These are phyloP conservation scores for Tetropium fuscum DNA, from an alignment of 2,888 invertebrate genomes.

Conservation along the genomic window DNA sequence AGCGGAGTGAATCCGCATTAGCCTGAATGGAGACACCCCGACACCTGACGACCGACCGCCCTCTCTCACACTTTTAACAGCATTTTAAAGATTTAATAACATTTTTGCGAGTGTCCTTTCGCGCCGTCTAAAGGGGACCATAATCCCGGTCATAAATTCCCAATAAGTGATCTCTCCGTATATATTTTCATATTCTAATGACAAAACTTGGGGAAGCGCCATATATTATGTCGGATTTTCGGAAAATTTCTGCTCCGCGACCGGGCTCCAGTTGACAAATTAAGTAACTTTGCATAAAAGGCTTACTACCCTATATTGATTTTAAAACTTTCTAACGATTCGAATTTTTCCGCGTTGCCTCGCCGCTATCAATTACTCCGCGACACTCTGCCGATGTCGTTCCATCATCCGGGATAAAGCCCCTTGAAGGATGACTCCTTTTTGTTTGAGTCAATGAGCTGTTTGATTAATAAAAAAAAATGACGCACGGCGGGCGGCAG, in stretches of 20 bases:
- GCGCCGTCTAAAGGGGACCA: too few relatives aligned
- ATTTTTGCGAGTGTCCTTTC: not conserved
- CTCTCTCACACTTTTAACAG: too few relatives aligned
- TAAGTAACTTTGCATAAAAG: slow-evolving; percentile 35
- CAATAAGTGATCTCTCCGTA: slow-evolving; percentile 5
- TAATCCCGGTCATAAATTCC: slow-evolving; percentile 12
- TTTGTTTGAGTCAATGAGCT: slow-evolving; percentile 2
- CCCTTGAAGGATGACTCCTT: slow-evolving; percentile 8
- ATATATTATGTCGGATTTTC: slow-evolving; percentile 22
- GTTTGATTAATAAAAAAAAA: not conserved
- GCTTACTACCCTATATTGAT: slow-evolving; percentile 29
- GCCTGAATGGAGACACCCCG: too few relatives aligned
- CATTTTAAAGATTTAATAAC: too few relatives aligned
- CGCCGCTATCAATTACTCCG: slow-evolving; percentile 42
- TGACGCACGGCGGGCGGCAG: not conserved
- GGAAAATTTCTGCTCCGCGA: slow-evolving; percentile 18
- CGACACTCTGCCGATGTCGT: slow-evolving; percentile 36
- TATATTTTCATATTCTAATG: slow-evolving; percentile 21
- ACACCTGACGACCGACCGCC: too few relatives aligned
- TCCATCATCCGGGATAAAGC: slow-evolving; percentile 17
- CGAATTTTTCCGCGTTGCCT: slow-evolving; percentile 40
- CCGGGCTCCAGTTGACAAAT: slow-evolving; percentile 29
- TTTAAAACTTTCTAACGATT: slow-evolving; percentile 41
- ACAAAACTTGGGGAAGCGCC: slow-evolving; percentile 17
- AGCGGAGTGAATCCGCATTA: not conserved